Base-by-base conservation (phyloP, 2,797 vertebrate genomes). In the Cryptoprocta ferox region DNA sequence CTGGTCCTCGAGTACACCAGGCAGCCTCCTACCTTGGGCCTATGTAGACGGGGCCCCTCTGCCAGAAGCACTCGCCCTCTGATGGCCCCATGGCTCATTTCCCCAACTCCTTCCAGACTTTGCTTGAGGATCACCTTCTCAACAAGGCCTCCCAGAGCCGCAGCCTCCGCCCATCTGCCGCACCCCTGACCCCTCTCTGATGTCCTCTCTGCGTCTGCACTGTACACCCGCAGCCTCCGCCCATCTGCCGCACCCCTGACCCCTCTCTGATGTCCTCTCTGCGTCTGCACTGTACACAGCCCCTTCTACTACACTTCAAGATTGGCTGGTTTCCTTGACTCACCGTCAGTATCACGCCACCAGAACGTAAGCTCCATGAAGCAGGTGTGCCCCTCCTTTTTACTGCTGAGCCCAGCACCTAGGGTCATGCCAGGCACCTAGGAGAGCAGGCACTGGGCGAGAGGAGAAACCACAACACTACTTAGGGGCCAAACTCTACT, bases 211-310 rank as follows among this genome's bases (percentile, higher is more conserved):
- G 53, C 28, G 56, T 56, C 16, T 30, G 45, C 32, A n/a, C n/a
- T n/a, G n/a, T n/a, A n/a, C n/a, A n/a, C n/a, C n/a, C n/a, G n/a
- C n/a, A n/a, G n/a, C n/a, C n/a, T n/a, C n/a, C n/a, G n/a, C n/a
- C n/a, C n/a, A n/a, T n/a, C n/a, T n/a, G n/a, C n/a, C n/a, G n/a
- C n/a, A n/a, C n/a, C n/a, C n/a, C n/a, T n/a, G n/a, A n/a, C n/a
- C n/a, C n/a, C n/a, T n/a, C n/a, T n/a, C n/a, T n/a, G n/a, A n/a
- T n/a, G n/a, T n/a, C n/a, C n/a, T n/a, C n/a, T n/a, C n/a, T n/a
- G n/a, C n/a, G n/a, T n/a, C n/a, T n/a, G n/a, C n/a, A 6, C 1
- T 3, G 0, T 45, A 48, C 19, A 6, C 1, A 66, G 37, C 39
- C 82, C 24, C 30, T 82, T 42, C 73, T 42, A 2, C 30, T 18